A percentile compares a stretch with the other conserved stretches of the same genome.
These are phyloP conservation scores for Sinohyriopsis cumingii DNA, from an alignment of 2,888 invertebrate genomes.

Conservation along the genomic window DNA sequence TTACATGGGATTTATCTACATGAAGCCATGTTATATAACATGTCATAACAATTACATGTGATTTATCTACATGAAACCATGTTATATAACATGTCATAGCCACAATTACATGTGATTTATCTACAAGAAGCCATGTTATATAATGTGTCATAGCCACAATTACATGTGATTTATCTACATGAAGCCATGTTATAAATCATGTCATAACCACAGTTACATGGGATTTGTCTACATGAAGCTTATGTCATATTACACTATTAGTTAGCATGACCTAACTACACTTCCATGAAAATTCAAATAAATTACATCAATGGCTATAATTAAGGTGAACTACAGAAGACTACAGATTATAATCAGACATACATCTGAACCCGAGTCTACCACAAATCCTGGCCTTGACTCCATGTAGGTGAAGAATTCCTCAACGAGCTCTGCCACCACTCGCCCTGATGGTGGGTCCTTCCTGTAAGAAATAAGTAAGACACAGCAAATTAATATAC, in stretches of 20 bases:
- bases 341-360: constrained; percentile 13
- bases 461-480: constrained; percentile 44
- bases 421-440: constrained; percentile 68
- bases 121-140: no score
- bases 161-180: no score
- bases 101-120: no score
- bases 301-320: background rate
- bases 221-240: background rate
- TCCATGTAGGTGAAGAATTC: constrained; percentile 67
- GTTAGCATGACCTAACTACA: background rate
- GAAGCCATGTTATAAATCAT: no score
- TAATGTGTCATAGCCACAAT: no score
- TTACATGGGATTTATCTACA: no score
- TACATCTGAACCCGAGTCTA: constrained; percentile 64
- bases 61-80: background rate
- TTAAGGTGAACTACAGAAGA: background rate
- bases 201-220: background rate
- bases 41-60: background rate
- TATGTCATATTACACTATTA: background rate
- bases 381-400: constrained; percentile 63
- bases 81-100: background rate
- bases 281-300: background rate
- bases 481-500: background rate
- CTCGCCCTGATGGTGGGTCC: constrained; percentile 67
- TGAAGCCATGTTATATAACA: no score